These are phyloP conservation scores for Tamandua tetradactyla DNA, from an alignment of 2,797 vertebrate species.

Conservation along the genomic window DNA sequence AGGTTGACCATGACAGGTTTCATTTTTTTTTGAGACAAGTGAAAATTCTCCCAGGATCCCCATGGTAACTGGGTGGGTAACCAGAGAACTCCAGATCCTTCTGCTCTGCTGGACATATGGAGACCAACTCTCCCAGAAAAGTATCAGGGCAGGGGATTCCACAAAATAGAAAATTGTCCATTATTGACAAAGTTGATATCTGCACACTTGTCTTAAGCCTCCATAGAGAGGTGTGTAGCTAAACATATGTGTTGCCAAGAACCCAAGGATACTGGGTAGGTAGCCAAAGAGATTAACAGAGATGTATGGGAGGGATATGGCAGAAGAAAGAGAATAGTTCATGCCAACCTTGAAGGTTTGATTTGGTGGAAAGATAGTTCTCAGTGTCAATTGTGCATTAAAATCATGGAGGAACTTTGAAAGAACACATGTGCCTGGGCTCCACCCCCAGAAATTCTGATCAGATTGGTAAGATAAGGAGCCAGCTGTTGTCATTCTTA, in stretches of 20 bases:
- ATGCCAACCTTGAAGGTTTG: too few species aligned
- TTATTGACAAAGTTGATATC: neutral
- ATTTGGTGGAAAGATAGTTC: neutral
- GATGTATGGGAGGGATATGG: neutral
- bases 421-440: neutral
- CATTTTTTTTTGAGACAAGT: neutral
- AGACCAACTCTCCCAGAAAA: neutral
- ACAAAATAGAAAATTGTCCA: neutral
- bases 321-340: neutral
- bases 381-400: neutral
- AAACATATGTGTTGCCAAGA: neutral
- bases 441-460: neutral
- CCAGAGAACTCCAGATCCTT: neutral
- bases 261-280: neutral
- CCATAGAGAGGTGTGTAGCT: too few species aligned
- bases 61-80: neutral
- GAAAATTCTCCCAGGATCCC: neutral
- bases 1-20: neutral
- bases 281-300: neutral
- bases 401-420: neutral
- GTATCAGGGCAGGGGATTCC: neutral
- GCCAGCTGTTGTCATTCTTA: neutral
- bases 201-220: neutral
- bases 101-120: neutral
- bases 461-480: neutral